phyloP scores from a whole-genome alignment of 1,140 invertebrate genomes.

The Calosoma granatense region DNA sequence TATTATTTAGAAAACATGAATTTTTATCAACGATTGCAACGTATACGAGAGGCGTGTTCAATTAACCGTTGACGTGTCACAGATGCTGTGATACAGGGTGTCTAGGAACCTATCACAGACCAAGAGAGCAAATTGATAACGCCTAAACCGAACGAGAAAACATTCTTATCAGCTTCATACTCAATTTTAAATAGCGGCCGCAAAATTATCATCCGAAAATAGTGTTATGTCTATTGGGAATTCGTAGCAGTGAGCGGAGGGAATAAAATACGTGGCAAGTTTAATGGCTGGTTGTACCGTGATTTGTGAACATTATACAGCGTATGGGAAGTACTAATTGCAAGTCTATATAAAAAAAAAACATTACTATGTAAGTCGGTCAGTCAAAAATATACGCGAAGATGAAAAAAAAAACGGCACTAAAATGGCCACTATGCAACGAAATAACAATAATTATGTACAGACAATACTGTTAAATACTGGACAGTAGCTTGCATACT shows the following conservation, averaged over 20 bases:
- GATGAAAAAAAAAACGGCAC: neutral
- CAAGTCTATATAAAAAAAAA: too few species aligned
- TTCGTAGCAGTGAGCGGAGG: too few species aligned
- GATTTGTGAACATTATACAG: too few species aligned
- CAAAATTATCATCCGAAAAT: neutral
- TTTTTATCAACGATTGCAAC: neutral
- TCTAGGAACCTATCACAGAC: slow-evolving; percentile 28
- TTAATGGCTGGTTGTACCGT: slow-evolving; percentile 1
- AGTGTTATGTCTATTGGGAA: too few species aligned
- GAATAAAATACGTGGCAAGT: neutral
- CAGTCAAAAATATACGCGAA: neutral
- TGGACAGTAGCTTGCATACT: neutral
- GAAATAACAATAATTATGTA: neutral
- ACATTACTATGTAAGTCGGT: neutral
- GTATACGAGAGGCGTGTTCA: neutral
- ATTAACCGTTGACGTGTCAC: neutral
- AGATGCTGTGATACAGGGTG: too few species aligned
- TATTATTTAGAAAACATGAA: too few species aligned
- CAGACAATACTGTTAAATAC: neutral
- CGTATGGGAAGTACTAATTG: too few species aligned
- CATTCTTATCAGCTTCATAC: neutral
- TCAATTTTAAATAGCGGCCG: neutral
- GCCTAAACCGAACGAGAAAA: neutral
- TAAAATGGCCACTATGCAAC: neutral
- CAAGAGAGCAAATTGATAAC: slow-evolving; percentile 21